These are phyloP conservation scores for Siderastrea radians DNA, from an alignment of 92 coral and sea anemone genomes.

Conservation along the genomic window DNA sequence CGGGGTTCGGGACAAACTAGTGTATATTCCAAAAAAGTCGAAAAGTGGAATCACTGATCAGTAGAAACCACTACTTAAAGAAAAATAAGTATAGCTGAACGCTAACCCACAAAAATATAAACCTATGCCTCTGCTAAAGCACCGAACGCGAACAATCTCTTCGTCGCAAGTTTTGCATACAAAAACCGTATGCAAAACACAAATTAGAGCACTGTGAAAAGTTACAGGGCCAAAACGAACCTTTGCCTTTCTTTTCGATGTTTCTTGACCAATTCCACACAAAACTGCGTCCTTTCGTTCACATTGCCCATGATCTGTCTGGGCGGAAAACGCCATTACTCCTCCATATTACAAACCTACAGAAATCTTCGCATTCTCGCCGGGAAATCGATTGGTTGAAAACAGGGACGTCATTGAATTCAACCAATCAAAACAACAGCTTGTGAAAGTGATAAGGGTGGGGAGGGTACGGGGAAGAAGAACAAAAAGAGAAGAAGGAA, in stretches of 20 bases:
- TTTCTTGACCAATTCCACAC: constrained; percentile 74
- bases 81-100: neutral
- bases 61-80: neutral
- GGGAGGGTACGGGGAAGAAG: constrained; percentile 13
- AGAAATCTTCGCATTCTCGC: constrained; percentile 74
- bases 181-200: constrained; percentile 4
- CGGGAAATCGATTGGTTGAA: constrained; percentile 91
- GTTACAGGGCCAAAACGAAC: constrained; percentile 47
- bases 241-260: constrained; percentile 79
- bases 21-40: neutral
- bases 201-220: constrained; percentile 1
- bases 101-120: neutral
- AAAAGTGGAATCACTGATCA: neutral
- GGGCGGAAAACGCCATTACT: constrained; percentile 99
- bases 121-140: neutral
- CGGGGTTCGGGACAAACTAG: constrained; percentile 98
- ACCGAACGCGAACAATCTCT: constrained; percentile 19
- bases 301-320: constrained; percentile 99
- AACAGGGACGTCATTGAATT: constrained; percentile 79
- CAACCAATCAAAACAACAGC: constrained; percentile 74
- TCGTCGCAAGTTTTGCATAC: constrained; percentile 13
- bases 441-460: neutral
- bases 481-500: too few species aligned
- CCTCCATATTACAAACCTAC: constrained; percentile 96
- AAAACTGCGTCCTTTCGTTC: constrained; percentile 89